Base-by-base conservation (phyloP, 2,113 vertebrate species). In the Struthidea cinerea region DNA sequence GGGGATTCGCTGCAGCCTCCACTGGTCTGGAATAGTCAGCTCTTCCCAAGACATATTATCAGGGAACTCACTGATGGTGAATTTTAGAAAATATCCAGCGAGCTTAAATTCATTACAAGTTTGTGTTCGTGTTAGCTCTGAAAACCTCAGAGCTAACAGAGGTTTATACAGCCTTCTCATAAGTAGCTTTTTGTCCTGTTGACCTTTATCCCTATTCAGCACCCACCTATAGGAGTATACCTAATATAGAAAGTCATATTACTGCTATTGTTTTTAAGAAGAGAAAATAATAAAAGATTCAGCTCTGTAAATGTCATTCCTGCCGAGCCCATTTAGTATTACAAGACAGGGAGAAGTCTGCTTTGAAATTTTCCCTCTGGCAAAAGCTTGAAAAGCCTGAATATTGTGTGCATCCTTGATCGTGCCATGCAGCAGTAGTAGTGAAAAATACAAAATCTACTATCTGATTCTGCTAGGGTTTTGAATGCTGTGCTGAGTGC, bases 301-400 rank as follows among this genome's bases (percentile, higher is more conserved):
- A 39, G 24, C 83, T 84, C 44, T 93, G 76, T 77, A 96, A 95
- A 96, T 92, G 76, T 81, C 88, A 90, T 77, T 92, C 42, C 50
- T 90, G 56, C 71, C 85, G 68, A 89, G 44, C 56, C 57, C 3
- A 3, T 78, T 63, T 92, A 84, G 47, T 78, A 74, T 83, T 88
- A 86, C 1, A 7, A 83, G 60, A 52, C 44, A 60, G 32, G 32
- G 44, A 89, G 67, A 93, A 95, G 60, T 64, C 85, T 90, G 68
- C 60, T 82, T 64, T 93, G 85, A 84, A 75, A 87, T 87, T 69
- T 82, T 80, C 50, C 84, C 53, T 79, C 37, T 88, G 69, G 94
- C 47, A 52, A 78, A 81, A 84, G 47, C 86, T 70, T 71, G 60
- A 77, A 88, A 92, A 90, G 28, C 79, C 44, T 46, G 46, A 86